Evolutionary conservation across 64 coral and sea anemone species (phyloP), one percentile per base, ranked within the genome.

Genomic region (Trachythela sp.): DNA sequence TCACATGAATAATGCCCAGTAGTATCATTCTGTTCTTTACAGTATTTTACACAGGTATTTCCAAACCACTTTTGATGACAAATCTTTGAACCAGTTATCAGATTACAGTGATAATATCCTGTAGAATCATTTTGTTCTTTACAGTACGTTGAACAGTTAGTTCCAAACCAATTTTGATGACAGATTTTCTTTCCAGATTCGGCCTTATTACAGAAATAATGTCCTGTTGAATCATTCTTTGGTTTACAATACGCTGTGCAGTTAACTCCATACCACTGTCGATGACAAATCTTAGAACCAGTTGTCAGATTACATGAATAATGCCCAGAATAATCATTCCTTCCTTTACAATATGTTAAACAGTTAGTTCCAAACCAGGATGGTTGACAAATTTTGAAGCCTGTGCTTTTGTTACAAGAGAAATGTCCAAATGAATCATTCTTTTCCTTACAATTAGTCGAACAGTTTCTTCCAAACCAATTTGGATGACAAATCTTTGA

Each of bases 281-380:
- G 24, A 27, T 84, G 83, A 13, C 89, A 90, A 67, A 5, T 85
- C 36, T 90, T 90, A 54, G 33, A 20, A 32, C 89, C 89, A 52
- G 29, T 85, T 7, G 77, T 84, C 77, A 84, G 67, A 37, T 90
- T 49, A 26, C 89, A 90, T 18, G 24, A 24, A 60, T 90, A 90
- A 33, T 90, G 89, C 22, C 89, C 89, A 18, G 6, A 39, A 8
- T 0, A 9, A 29, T 90, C 89, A 36, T 90, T 29, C 22, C 49
- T 71, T 45, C 40, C 38, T 15, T 48, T 30, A 24, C 89, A 90
- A 13, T 70, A 90, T 30, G 84, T 54, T 32, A 8, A 58, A 33
- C 89, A 90, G 37, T 42, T 17, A 6, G 8, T 22, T 8, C 64
- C 64, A 70, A 15, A 70, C 64, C 64, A 70, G 24, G 6, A 8